Evolutionary conservation across 2,888 invertebrate species (phyloP).

Genomic region (Stegana nigrithorax): DNA sequence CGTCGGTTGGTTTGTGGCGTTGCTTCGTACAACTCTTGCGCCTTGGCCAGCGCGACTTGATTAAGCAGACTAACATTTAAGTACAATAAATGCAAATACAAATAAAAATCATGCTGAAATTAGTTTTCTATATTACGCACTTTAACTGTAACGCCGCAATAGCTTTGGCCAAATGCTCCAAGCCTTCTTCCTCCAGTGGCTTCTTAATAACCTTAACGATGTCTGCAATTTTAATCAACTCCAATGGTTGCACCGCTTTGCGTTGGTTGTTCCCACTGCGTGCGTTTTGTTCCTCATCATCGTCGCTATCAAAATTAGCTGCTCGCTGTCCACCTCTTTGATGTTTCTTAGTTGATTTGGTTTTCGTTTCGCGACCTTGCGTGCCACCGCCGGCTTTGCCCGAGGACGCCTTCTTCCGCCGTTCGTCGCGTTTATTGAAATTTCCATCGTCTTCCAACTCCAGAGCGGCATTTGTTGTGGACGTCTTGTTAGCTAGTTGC

Average conservation of each 20-base stretch:
- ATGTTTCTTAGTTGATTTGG: slow-evolving; percentile 91
- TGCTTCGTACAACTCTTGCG: slow-evolving; percentile 81
- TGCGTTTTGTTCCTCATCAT: slow-evolving; percentile 73
- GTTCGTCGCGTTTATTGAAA: slow-evolving; percentile 84
- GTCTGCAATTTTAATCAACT: slow-evolving; percentile 77
- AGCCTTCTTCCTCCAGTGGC: slow-evolving; percentile 78
- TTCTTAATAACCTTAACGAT: slow-evolving; percentile 74
- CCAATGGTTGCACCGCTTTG: slow-evolving; percentile 67
- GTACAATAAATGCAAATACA: not conserved
- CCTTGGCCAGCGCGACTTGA: slow-evolving; percentile 75
- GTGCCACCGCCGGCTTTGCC: slow-evolving; percentile 93
- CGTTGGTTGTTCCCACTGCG: slow-evolving; percentile 65
- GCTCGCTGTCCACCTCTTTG: slow-evolving; percentile 71
- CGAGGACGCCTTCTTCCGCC: slow-evolving; percentile 86
- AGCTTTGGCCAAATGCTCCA: slow-evolving; percentile 77
- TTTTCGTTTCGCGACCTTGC: slow-evolving; percentile 95
- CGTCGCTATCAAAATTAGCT: slow-evolving; percentile 72
- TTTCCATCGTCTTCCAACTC: slow-evolving; percentile 67
- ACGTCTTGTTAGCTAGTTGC: slow-evolving; percentile 69
- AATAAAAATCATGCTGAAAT: too few relatives aligned
- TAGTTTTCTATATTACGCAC: too few relatives aligned
- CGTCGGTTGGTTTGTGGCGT: slow-evolving; percentile 79
- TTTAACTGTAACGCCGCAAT: slow-evolving; percentile 79
- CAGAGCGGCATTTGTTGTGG: slow-evolving; percentile 23
- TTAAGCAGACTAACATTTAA: slow-evolving; percentile 73